Conservation (phyloP, 2,888 invertebrate genomes). For the Ptychoptera albimana region DNA sequence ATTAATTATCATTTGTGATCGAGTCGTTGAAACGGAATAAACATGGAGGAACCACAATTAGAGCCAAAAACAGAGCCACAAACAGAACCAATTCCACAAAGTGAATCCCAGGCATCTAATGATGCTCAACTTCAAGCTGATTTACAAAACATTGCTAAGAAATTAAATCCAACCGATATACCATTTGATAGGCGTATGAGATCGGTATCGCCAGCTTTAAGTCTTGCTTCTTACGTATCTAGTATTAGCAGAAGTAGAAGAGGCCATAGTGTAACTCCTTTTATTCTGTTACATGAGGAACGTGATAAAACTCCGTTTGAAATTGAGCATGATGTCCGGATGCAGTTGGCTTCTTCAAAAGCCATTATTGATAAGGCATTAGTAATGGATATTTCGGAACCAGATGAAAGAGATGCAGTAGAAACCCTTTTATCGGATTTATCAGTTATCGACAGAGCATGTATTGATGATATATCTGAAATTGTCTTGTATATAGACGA, state of each 20-base stretch:
- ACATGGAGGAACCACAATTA: conserved; percentile 1
- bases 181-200: background rate
- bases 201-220: conserved; percentile 1
- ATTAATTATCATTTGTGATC: background rate
- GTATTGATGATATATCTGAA: conserved; percentile 29
- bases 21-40: background rate
- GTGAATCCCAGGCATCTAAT: too few species aligned
- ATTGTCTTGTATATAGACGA: background rate
- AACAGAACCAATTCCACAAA: too few species aligned
- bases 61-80: too few species aligned
- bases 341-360: conserved; percentile 24
- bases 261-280: conserved; percentile 26
- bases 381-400: conserved; percentile 29
- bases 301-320: conserved; percentile 31
- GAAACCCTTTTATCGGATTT: conserved; percentile 28
- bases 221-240: too few species aligned
- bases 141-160: too few species aligned
- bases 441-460: conserved; percentile 31
- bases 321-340: conserved; percentile 25
- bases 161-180: background rate
- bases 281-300: conserved; percentile 29
- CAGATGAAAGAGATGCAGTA: conserved; percentile 13
- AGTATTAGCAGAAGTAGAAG: too few species aligned
- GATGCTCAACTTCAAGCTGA: too few species aligned
- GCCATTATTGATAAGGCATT: conserved; percentile 30